Base-by-base conservation (phyloP, 53 echinoderm and acorn worm species). In the Antedon mediterranea region DNA sequence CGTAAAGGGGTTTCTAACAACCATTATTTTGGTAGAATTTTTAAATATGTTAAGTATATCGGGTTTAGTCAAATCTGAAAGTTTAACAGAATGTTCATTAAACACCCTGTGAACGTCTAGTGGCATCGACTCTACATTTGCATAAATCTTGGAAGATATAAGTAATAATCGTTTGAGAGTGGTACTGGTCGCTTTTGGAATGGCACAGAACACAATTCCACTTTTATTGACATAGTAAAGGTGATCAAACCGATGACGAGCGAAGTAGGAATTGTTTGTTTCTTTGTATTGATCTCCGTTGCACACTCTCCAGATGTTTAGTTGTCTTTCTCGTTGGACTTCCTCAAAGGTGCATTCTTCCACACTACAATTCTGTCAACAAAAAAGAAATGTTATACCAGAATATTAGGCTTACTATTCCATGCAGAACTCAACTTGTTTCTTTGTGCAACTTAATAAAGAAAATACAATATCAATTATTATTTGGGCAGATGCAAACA, bases 1-100 rank as follows among this genome's bases (percentile, higher is more conserved):
- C 4, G 83, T 43, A 29, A 37, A 83, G 26, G 83, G 83, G 28
- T 83, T 37, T 28, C 83, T 77, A 3, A 83, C 83, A 73, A 83
- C 72, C 28, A 83, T 31, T 4, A 78, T 73, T 27, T 72, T 34
- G 4, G 83, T 83, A 78, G 43, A 83, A 18, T 83, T 83, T 27
- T 43, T 23, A 20, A 83, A 11, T 30, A 83, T 78, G 14, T n/a
- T 8, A 15, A 78, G 0, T 41, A 31, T 72, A 23, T 72, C 26
- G 34, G 6, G 3, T 11, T 3, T 0, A 4, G 28, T 28, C 34
- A 11, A 43, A 34, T 32, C 30, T 42, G 29, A 30, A 20, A 30
- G 74, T 72, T 18, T 77, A 15, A 18, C 23, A 11, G 23, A 3
- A 23, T 18, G 20, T 57, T 26, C 23, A 11, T 57, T 26, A 57